Percentiles rank a stretch among this genome's conserved stretches.
Evolutionary conservation across 2,888 invertebrate genomes (phyloP).

Genomic region (Ganaspis brasiliensis): DNA sequence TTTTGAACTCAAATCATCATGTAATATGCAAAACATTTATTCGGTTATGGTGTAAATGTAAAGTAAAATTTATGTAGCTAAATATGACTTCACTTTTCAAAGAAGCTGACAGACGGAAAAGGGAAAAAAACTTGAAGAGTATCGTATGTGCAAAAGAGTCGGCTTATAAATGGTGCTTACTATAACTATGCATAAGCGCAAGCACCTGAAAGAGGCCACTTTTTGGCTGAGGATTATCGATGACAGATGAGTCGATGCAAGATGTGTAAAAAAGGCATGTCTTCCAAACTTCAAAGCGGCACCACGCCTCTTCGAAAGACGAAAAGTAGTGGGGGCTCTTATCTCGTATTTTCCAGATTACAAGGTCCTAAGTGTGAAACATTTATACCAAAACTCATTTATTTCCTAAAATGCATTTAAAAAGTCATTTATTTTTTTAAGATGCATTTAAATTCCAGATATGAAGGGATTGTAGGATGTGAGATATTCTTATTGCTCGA

Average conservation of each 20-base stretch:
- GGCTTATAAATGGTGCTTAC: neutral
- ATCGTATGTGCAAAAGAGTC: slow-evolving; percentile 10
- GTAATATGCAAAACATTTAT: too few species aligned
- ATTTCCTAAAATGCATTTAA: too few species aligned
- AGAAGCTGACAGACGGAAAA: neutral
- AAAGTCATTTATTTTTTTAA: neutral
- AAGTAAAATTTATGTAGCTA: too few species aligned
- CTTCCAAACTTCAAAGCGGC: slow-evolving; percentile 24
- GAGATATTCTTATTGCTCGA: neutral
- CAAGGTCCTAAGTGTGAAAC: neutral
- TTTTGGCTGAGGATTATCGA: slow-evolving; percentile 29
- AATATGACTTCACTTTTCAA: neutral
- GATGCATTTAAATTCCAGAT: neutral
- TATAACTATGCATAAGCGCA: slow-evolving; percentile 11
- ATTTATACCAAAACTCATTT: too few species aligned
- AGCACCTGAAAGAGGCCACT: slow-evolving; percentile 26
- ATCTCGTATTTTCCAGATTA: slow-evolving; percentile 3
- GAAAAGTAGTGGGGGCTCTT: neutral
- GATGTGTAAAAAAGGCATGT: slow-evolving; percentile 5
- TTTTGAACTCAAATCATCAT: too few species aligned
- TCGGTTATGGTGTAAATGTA: too few species aligned
- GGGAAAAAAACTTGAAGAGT: slow-evolving; percentile 7
- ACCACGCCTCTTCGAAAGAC: slow-evolving; percentile 3
- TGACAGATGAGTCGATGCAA: slow-evolving; percentile 16
- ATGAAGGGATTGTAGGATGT: neutral